Conservation (phyloP, 2,888 invertebrate genomes). For the Acanthacorydalis orientalis region DNA sequence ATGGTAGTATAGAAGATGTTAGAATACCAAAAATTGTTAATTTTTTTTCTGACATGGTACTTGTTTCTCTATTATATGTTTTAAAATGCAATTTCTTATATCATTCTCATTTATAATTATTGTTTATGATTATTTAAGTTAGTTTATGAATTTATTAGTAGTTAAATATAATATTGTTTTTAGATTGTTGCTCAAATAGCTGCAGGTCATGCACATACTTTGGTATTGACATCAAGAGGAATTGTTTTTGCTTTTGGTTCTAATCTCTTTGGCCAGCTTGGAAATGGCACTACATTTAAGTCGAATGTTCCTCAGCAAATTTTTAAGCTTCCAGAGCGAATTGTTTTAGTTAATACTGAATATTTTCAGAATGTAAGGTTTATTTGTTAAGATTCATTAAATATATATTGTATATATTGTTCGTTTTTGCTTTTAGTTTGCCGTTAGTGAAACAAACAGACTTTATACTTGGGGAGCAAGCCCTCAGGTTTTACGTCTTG, state of each 20-base stretch:
- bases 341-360: slow-evolving; percentile 39
- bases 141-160: background rate
- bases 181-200: slow-evolving; percentile 30
- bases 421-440: slow-evolving; percentile 33
- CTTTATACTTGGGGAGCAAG: slow-evolving; percentile 63
- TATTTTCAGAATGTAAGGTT: slow-evolving; percentile 61
- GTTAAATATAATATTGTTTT: background rate
- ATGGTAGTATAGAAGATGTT: slow-evolving; percentile 59
- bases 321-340: slow-evolving; percentile 32
- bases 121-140: too few species aligned
- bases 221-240: slow-evolving; percentile 49
- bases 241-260: slow-evolving; percentile 53
- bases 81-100: too few species aligned
- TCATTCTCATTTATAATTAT: too few species aligned
- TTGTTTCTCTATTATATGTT: slow-evolving; percentile 11
- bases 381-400: background rate
- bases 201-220: slow-evolving; percentile 58
- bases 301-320: slow-evolving; percentile 42
- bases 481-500: slow-evolving; percentile 52
- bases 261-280: slow-evolving; percentile 66
- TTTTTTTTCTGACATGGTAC: slow-evolving; percentile 28
- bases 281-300: slow-evolving; percentile 37
- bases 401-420: too few species aligned
- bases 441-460: slow-evolving; percentile 42
- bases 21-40: slow-evolving; percentile 34